Evolutionary conservation across 1,140 invertebrate genomes (phyloP), one percentile per base, ranked within the genome.

Genomic region (Drosophila nebulosa): DNA sequence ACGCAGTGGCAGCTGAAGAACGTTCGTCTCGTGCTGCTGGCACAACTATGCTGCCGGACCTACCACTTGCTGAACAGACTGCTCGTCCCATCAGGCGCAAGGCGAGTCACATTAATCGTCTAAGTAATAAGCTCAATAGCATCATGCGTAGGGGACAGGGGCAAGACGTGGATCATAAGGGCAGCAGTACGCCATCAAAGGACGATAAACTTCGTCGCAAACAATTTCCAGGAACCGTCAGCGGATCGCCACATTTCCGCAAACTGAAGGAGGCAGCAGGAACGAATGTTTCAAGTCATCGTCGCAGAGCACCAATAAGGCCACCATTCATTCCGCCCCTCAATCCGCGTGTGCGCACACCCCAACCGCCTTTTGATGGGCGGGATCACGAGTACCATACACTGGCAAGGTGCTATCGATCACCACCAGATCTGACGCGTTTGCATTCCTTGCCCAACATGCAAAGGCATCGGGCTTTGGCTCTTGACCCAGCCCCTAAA

Each of bases 311-410:
- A 22, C 21, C 52, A 21, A 12, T 39, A 0, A 63, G 64, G n/a
- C 72, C 76, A 30, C 57, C 63, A 0, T 79, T 66, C 10, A 64
- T 73, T 52, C 83, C 83, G 0, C 83, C 83, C 0, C 27, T 88
- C 5, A 88, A 88, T 77, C 83, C 78, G 0, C 71, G 83, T 14
- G 52, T 88, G 4, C 84, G 69, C 5, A 68, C 60, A 36, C 83
- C 83, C 4, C 68, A 59, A 0, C 83, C 83, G 0, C 83, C 83
- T 5, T 88, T 88, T n/a, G 83, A 88, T 69, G 83, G 51, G 3
- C 65, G 83, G 5, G 83, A 88, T 9, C 71, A 70, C 1, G 83
- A 88, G 22, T 88, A 69, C 21, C 83, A 88, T 52, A 88, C 83
- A 0, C 30, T 83, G 27, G 9, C 56, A 10, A 39, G 5, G 10